Evolutionary conservation across 2,113 vertebrate genomes (phyloP), one percentile per base, ranked within the genome.

Genomic region (Stigmatopora argus): DNA sequence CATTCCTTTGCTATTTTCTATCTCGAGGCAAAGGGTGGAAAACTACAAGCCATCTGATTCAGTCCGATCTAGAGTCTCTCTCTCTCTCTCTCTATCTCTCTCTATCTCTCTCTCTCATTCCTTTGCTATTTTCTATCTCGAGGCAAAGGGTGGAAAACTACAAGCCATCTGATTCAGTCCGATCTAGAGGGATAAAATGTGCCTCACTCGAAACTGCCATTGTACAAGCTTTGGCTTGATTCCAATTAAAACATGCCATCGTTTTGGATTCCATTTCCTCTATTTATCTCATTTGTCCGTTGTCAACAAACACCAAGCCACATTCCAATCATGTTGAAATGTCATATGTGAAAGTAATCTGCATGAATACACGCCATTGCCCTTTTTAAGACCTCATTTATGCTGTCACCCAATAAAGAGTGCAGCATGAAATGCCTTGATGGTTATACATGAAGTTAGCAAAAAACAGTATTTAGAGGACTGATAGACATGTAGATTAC

Each of bases 1-100:
- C 66, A 0, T 64, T 69, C 60, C 7, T 51, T 71, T 67, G 58
- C 66, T 67, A 67, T 67, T 64, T 67, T 84, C 82, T 64, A 75
- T 74, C 79, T 70, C 73, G 73, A 71, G 71, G 71, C 77, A 73
- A 72, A 67, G 62, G 72, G 73, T 26, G 26, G 69, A 78, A 86
- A 79, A 66, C 76, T 67, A 63, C 77, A 80, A 72, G 73, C 74
- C 71, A 65, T 70, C 67, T 66, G 38, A 73, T 59, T 75, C 65
- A 75, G 62, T 64, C 52, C 69, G 65, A 76, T 78, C 75, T 73
- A 65, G 38, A 18, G 44, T 60, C 58, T 58, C 4, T 13, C 68
- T 44, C 67, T 17, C 49, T 18, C 69, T 67, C 47, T 72, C 65
- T 57, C 17, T 58, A 64, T 66, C 72, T 76, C 70, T 19, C 41